Conservation (phyloP, 2,113 vertebrate genomes). For the Pterocles orientalis region DNA sequence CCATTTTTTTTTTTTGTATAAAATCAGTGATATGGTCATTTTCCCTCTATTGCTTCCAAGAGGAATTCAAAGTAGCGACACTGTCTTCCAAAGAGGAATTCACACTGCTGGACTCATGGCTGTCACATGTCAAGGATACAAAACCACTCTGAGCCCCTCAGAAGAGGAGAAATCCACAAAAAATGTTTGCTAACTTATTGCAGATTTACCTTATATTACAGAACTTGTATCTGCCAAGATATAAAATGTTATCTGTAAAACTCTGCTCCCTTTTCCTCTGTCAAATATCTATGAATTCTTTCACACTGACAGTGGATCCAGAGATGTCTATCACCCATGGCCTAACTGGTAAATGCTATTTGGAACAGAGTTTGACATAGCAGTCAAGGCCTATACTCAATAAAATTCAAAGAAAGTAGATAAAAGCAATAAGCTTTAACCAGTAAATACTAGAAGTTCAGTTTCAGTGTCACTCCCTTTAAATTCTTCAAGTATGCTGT, state of each 20-base stretch:
- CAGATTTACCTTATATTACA: not conserved
- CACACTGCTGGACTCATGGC: not conserved
- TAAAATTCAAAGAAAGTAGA: not conserved
- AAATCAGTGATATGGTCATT: not conserved
- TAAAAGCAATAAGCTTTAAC: not conserved
- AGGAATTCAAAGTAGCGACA: not conserved
- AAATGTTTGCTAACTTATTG: not conserved
- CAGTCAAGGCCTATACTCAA: not conserved
- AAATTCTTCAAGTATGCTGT: not conserved
- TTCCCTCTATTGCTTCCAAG: not conserved
- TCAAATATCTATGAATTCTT: not conserved
- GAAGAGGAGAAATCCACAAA: not conserved
- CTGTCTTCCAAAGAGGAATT: not conserved
- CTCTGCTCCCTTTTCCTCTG: not conserved
- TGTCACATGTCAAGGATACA: not conserved
- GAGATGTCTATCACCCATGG: not conserved
- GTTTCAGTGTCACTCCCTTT: not conserved
- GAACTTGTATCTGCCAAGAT: not conserved
- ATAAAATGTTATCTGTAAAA: not conserved
- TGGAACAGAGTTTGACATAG: not conserved
- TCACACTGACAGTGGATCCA: not conserved
- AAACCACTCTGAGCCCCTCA: not conserved
- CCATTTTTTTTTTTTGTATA: not conserved
- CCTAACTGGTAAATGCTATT: not conserved
- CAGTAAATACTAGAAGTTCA: not conserved